Percentiles rank a stretch among this genome's conserved stretches.
Evolutionary conservation across 1,140 invertebrate species (phyloP).

Genomic region (Diorhabda elongata): DNA sequence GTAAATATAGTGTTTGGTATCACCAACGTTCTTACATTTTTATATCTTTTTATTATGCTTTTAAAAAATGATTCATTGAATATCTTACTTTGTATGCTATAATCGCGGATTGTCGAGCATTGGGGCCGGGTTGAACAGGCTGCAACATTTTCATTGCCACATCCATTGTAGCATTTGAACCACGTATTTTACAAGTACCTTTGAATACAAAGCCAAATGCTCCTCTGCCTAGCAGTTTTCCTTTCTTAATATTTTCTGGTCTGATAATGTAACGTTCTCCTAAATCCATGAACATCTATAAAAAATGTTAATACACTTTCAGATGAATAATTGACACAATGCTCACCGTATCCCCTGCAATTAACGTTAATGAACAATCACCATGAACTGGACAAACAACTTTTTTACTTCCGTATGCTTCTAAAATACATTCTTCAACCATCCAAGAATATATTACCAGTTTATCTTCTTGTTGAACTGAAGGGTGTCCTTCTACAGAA

Average conservation of each 20-base stretch:
- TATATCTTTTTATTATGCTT: too few relatives aligned
- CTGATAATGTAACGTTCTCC: conserved; percentile 74
- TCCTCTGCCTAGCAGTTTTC: conserved; percentile 84
- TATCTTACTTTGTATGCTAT: conserved; percentile 66
- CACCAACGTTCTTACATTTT: too few relatives aligned
- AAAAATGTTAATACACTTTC: conserved; percentile 5
- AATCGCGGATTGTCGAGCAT: conserved; percentile 66
- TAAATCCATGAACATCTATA: conserved; percentile 82
- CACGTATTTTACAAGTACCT: conserved; percentile 66
- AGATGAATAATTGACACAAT: background rate
- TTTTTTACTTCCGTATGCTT: conserved; percentile 67
- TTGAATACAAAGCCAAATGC: conserved; percentile 97
- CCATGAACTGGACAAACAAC: conserved; percentile 73
- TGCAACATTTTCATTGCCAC: conserved; percentile 96
- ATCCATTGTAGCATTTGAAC: conserved; percentile 56
- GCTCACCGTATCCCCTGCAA: conserved; percentile 79
- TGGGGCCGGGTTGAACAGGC: conserved; percentile 81
- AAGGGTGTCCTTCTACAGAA: conserved; percentile 72
- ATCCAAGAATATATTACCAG: conserved; percentile 66
- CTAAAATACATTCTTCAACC: conserved; percentile 93
- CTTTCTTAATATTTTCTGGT: conserved; percentile 73
- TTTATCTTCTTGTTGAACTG: conserved; percentile 35
- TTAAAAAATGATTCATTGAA: too few relatives aligned
- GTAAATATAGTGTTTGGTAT: too few relatives aligned
- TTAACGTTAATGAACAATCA: conserved; percentile 63